Base-by-base conservation (phyloP, 2,113 vertebrate genomes). In the Polypterus senegalus region DNA sequence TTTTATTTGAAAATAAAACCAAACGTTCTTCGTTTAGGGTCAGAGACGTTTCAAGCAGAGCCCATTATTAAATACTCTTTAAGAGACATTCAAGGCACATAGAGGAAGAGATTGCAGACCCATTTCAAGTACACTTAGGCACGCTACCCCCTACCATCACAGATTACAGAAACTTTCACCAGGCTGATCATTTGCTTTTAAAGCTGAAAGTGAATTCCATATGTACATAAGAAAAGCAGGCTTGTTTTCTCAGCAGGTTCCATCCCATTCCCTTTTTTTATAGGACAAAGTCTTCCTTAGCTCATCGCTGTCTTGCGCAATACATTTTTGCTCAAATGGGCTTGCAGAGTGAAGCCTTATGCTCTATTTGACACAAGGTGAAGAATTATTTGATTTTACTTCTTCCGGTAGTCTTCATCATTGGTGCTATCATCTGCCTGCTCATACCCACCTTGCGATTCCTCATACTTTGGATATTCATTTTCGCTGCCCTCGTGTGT, bases 361-460 rank as follows among this genome's bases (percentile, higher is more conserved):
- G 27, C 27, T 27, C 27, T 27, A 27, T 27, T 27, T 27, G 27
- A 27, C 27, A 27, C 27, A 27, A 27, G 27, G 27, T 27, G 27
- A 27, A 27, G 27, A 27, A 27, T 27, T 27, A 52, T 10, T 7
- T 7, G 51, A 8, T 52, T 66, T 65, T 75, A 85, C 64, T 86
- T 85, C 57, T 83, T 83, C 69, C 69, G 80, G 71, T 86, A 88
- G 70, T 86, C 80, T 3, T 73, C 81, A 62, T 64, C 69, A 27
- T 82, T 84, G 44, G 74, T 78, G 59, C 76, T 80, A 66, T 27
- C 27, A 27, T 10, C 9, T 2, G 54, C 5, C 5, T 9, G 43
- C 54, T 8, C 6, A 10, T 55, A 55, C 10, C 79, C 80, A 60
- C 81, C 64, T 9, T 61, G 64, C 5, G 47, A 54, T 8, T 66